phyloP scores from a whole-genome alignment of 1,140 invertebrate species.

The Neoseiulus cucumeris region DNA sequence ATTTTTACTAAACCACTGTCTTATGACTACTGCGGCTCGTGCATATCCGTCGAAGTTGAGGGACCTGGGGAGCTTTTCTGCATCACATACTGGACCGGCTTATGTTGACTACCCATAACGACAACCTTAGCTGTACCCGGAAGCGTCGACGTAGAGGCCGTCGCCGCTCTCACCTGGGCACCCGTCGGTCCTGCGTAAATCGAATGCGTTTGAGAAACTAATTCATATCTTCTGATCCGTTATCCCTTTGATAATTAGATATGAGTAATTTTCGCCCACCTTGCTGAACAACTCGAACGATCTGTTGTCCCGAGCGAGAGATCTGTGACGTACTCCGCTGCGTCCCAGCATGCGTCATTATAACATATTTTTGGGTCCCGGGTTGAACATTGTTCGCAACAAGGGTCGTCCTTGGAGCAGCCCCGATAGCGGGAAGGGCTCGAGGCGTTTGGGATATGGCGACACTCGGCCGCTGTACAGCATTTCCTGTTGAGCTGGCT shows the following conservation, averaged over 20 bases:
- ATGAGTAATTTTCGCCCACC: not conserved
- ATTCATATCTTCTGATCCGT: not conserved
- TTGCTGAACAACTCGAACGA: slow-evolving; percentile 1
- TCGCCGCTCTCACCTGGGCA: not conserved
- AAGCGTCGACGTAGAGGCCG: not conserved
- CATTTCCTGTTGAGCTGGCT: too few species aligned
- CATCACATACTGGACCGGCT: slow-evolving; percentile 6
- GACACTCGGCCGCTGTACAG: too few species aligned
- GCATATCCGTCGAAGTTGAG: not conserved
- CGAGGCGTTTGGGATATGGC: too few species aligned
- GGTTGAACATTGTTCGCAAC: too few species aligned
- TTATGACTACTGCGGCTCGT: not conserved
- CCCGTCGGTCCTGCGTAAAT: not conserved
- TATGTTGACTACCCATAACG: not conserved
- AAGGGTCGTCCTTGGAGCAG: too few species aligned
- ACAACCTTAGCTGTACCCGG: not conserved
- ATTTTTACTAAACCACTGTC: not conserved
- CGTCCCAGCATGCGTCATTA: too few species aligned
- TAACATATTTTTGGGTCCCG: too few species aligned
- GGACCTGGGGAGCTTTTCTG: too few species aligned
- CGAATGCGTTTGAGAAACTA: not conserved
- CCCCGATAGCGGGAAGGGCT: too few species aligned
- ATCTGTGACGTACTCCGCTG: too few species aligned
- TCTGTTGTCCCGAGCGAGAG: not conserved
- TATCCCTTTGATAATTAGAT: not conserved